Percentiles rank a stretch among this genome's conserved stretches.
These are phyloP conservation scores for Anomalospiza imberbis DNA, from an alignment of 2,797 vertebrate genomes.

Conservation along the genomic window DNA sequence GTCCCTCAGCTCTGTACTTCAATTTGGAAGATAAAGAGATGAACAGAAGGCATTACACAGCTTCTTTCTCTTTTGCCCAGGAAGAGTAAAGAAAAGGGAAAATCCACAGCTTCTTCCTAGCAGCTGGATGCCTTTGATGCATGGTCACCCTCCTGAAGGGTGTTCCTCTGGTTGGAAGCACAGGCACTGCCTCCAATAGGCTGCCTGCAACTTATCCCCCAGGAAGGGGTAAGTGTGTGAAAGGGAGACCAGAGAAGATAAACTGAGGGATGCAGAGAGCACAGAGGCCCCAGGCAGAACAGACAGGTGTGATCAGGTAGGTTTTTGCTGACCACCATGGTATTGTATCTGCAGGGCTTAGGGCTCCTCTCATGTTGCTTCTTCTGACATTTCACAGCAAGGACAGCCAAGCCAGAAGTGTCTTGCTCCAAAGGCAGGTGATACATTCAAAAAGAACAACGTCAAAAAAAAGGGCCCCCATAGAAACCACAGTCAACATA, in stretches of 20 bases:
- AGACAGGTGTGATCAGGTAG: background rate
- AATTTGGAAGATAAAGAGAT: background rate
- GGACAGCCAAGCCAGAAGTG: background rate
- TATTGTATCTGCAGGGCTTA: background rate
- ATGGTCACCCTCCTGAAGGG: fast-evolving
- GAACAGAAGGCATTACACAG: background rate
- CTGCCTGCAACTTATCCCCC: background rate
- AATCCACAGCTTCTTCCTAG: background rate
- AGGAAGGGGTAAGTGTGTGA: background rate
- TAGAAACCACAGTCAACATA: background rate
- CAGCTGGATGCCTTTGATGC: background rate
- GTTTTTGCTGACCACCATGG: background rate
- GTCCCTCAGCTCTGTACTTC: background rate
- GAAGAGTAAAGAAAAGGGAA: background rate
- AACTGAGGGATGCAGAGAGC: background rate
- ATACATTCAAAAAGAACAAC: background rate
- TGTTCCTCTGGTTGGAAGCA: background rate
- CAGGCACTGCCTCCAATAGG: background rate
- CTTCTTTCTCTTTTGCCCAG: background rate
- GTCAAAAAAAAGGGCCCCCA: background rate
- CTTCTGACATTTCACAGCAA: background rate
- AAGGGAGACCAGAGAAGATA: background rate
- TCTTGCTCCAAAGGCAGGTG: background rate
- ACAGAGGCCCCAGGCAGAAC: background rate
- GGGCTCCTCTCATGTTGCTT: background rate